Evolutionary conservation across 2,113 vertebrate genomes (phyloP).

Genomic region (Todiramphus chloris): DNA sequence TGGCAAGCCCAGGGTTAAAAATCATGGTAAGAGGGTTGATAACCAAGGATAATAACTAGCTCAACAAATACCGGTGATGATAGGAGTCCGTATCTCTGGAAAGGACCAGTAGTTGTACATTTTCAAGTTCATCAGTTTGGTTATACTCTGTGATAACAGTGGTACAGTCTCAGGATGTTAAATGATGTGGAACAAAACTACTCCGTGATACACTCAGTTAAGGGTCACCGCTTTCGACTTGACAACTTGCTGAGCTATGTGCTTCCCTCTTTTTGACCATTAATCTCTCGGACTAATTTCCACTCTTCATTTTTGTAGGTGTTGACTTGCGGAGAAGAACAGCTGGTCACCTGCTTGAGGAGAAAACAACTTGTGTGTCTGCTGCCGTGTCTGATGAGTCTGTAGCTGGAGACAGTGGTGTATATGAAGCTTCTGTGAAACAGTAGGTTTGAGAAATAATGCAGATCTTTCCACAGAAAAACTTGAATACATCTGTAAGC

Average conservation of each 20-base stretch:
- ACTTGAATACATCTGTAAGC: not conserved
- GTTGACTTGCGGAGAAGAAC: constrained; percentile 65
- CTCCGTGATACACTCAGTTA: not conserved
- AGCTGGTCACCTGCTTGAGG: constrained; percentile 65
- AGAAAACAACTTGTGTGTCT: constrained; percentile 78
- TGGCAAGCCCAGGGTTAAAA: not conserved
- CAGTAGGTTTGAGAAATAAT: constrained; percentile 66
- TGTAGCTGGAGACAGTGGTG: constrained; percentile 85
- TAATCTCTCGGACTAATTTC: not conserved
- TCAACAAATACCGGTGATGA: not conserved
- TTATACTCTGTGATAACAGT: not conserved
- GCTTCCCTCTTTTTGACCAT: not conserved
- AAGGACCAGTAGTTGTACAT: not conserved
- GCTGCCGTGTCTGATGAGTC: constrained; percentile 87
- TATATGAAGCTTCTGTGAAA: constrained; percentile 84
- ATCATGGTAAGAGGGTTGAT: not conserved
- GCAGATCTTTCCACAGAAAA: not conserved
- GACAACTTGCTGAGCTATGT: not conserved
- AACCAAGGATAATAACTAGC: constrained; percentile 12
- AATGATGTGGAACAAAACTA: constrained; percentile 15
- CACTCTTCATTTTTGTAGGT: constrained; percentile 53
- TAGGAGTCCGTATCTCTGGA: not conserved
- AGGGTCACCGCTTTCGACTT: not conserved
- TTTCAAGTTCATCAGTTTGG: constrained; percentile 38
- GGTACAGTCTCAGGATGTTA: not conserved